A percentile compares a stretch with the other conserved stretches of the same genome.
These are phyloP conservation scores for Climacteris rufus DNA, from an alignment of 2,113 vertebrate species.

Conservation along the genomic window DNA sequence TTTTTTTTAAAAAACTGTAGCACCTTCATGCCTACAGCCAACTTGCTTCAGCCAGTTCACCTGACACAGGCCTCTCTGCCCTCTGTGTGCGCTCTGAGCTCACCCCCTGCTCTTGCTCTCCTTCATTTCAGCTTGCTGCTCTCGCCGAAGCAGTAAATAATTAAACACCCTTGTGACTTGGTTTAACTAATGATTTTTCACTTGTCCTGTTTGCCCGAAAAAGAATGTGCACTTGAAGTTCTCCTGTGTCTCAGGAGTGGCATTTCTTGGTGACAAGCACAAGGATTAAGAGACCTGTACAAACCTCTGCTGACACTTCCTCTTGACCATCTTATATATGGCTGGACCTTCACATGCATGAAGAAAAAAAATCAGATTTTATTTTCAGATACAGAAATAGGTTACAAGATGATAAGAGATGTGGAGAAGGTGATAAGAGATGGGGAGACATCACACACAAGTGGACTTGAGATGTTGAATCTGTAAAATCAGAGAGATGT, in stretches of 20 bases:
- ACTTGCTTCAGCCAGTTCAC: not conserved
- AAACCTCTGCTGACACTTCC: not conserved
- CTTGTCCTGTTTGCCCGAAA: not conserved
- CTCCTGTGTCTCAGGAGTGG: not conserved
- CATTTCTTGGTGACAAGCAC: not conserved
- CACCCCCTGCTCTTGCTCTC: not conserved
- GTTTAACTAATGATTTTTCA: not conserved
- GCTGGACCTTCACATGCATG: not conserved
- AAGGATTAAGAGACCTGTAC: not conserved
- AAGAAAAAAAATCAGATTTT: not conserved
- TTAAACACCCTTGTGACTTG: not conserved
- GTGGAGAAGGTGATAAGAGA: too few species aligned
- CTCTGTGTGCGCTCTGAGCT: not conserved
- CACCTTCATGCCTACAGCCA: not conserved
- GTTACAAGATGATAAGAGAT: not conserved
- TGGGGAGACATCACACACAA: not conserved
- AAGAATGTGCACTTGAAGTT: rapidly evolving
- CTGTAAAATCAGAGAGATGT: not conserved
- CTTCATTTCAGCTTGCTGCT: not conserved
- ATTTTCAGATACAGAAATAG: not conserved
- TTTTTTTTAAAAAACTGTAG: not conserved
- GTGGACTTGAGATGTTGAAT: not conserved
- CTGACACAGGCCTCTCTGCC: not conserved
- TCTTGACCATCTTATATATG: not conserved
- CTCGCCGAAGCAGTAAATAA: not conserved